Evolutionary conservation across 2,113 vertebrate genomes (phyloP).

Genomic region (Eidolon helvum): DNA sequence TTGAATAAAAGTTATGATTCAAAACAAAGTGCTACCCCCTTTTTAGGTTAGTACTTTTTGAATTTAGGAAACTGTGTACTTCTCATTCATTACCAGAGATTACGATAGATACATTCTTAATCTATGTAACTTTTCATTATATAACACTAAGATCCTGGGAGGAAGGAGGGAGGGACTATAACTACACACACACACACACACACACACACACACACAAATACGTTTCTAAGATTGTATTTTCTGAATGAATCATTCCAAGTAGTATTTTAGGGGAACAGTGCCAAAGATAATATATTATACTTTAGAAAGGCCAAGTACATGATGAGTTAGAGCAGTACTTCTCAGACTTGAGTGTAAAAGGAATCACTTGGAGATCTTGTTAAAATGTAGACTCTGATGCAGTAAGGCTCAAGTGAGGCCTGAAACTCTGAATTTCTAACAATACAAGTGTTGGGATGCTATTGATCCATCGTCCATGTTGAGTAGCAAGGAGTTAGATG

Average conservation of each 20-base stretch:
- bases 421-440: not conserved
- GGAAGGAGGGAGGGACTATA: not conserved
- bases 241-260: not conserved
- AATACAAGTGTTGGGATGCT: not conserved
- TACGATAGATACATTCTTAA: not conserved
- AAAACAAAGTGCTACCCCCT: not conserved
- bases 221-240: not conserved
- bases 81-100: not conserved
- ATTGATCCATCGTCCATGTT: not conserved
- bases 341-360: not conserved
- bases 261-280: slow-evolving; percentile 33
- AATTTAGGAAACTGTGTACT: slow-evolving; percentile 8
- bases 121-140: slow-evolving; percentile 8
- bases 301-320: not conserved
- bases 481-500: slow-evolving; percentile 15
- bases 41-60: slow-evolving; percentile 59
- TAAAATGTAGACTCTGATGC: not conserved
- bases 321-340: not conserved
- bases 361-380: not conserved
- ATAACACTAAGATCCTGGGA: not conserved
- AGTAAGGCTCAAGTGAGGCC: not conserved
- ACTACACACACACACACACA: no score
- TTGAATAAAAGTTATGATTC: not conserved
- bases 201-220: not conserved
- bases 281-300: slow-evolving; percentile 33